Base-by-base conservation (phyloP, 2,888 invertebrate genomes). In the Drosophila flavopinicola region DNA sequence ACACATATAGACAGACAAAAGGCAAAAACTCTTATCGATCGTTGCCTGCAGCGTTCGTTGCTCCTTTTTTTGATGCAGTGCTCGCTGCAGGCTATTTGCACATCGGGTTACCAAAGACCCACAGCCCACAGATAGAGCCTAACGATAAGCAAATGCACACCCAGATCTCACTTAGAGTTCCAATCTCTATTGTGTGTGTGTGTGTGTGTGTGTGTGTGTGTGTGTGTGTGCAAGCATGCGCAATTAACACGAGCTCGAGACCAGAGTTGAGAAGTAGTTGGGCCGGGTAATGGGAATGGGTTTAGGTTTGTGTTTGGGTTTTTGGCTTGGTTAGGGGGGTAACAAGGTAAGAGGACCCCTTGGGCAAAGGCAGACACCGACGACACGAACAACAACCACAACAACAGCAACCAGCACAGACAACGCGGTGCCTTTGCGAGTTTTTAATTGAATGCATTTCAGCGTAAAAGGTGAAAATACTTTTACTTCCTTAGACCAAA, bases 391-490 rank as follows among this genome's bases (percentile, higher is more conserved):
- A 61, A 63, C 15, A 30, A 27, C 17, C 17, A 48, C 35, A 35
- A 1, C 3, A 1, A 35, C 10, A 35, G 10, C 35, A 47, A 25
- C 47, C 45, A 47, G 27, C 35, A 47, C 57, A 71, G 68, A 68
- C 68, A 68, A 51, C 47, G 64, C 63, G 74, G 48, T 77, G 78
- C 61, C 66, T 80, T 77, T 65, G 64, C 66, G 75, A 80, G 78
- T 75, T 79, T 79, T 85, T 80, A 78, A 80, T 79, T 79, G 75
- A 85, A 78, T 85, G 85, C 85, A 71, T 82, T 68, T 85, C 49
- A 75, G 85, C 85, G 68, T 71, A 78, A 85, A 82, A 85, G 85
- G 85, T 79, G 78, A 82, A 82, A 80, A 80, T 67, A 77, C 66
- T 67, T 63, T 65, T 75, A 67, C 59, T 57, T 61, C 51, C 64